Evolutionary conservation across 2,888 invertebrate genomes (phyloP), one percentile per base, ranked within the genome.

Genomic region (Rugalucina vietnamica): DNA sequence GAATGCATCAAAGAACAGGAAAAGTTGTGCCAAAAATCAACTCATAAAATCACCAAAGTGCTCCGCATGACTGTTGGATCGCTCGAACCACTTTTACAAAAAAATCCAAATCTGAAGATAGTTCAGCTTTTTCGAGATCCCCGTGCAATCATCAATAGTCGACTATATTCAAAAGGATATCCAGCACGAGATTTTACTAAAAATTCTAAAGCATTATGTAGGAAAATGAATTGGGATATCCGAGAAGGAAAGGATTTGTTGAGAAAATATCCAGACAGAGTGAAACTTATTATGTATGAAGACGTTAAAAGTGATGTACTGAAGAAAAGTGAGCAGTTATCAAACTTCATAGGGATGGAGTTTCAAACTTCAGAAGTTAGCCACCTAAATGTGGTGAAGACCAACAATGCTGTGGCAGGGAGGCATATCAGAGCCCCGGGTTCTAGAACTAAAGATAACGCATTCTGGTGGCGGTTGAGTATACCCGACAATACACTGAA

Each of bases 221-320:
- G 60, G 8, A 86, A 86, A 74, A 86, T 86, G 84, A 29, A 57
- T 27, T 39, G 70, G 21, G 86, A 86, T 50, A 79, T 79, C 43
- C 27, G 50, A 3, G 86, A 79, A 21, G 84, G 81, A 4, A 18
- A 73, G 27, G 29, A n/a, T 34, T 36, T 86, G 14, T 27, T 70
- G 32, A 29, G 76, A 39, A 79, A 81, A 36, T 86, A 70, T 24
- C 86, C 86, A 29, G 65, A 54, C 29, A 79, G 84, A 37, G 80
- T 86, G n/a, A 81, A 79, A 65, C 74, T 86, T 18, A 74, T 81
- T 0, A 81, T 86, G n/a, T 86, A 86, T 34, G 86, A 86, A 54
- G 86, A 86, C 36, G 73, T 86, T 14, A 86, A 82, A 70, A 70
- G 74, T 14, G 70, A 86, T 49, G 77, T 82, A 0, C 18, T 39